These are phyloP conservation scores for Strix uralensis DNA, from an alignment of 2,113 vertebrate species.

Conservation along the genomic window DNA sequence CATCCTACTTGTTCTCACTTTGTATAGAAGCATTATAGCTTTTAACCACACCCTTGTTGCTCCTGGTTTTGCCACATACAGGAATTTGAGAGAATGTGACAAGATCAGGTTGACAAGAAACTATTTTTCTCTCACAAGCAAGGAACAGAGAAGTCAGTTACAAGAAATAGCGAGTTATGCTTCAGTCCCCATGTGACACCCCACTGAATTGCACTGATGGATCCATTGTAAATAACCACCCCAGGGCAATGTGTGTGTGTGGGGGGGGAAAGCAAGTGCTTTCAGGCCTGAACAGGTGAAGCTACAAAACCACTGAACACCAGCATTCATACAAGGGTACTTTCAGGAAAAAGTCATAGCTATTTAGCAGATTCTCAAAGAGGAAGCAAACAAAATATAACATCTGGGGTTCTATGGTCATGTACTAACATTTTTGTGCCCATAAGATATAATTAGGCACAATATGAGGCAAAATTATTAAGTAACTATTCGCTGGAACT, in stretches of 20 bases:
- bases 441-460: not conserved
- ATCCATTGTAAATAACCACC: not conserved
- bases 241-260: accelerated
- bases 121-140: not conserved
- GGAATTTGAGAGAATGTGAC: not conserved
- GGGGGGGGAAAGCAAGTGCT: not conserved
- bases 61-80: not conserved
- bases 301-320: not conserved
- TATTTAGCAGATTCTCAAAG: not conserved
- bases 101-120: not conserved
- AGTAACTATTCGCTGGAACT: not conserved
- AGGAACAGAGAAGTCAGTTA: not conserved
- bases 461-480: not conserved
- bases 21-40: not conserved
- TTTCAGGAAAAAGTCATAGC: not conserved
- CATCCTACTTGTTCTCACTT: not conserved
- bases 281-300: not conserved
- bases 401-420: not conserved
- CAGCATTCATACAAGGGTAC: not conserved
- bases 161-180: not conserved
- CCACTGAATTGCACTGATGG: not conserved
- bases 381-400: not conserved
- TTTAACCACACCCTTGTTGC: not conserved
- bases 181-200: not conserved
- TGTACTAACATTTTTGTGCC: not conserved